Percentiles rank a stretch among this genome's conserved stretches.
Conservation (phyloP, 2,113 vertebrate genomes). For the Cisticola juncidis region DNA sequence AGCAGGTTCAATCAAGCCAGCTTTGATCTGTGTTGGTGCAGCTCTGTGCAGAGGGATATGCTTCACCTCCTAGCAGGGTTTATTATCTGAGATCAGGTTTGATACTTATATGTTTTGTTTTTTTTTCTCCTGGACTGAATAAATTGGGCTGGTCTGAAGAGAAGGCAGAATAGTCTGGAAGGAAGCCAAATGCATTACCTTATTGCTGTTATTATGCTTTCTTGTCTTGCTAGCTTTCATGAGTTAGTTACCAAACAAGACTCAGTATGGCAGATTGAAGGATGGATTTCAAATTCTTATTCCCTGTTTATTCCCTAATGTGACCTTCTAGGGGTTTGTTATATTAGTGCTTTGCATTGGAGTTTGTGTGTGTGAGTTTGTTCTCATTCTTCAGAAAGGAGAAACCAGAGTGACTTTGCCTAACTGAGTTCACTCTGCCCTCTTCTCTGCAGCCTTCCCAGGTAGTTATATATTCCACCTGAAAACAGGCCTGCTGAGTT, state of each 20-base stretch:
- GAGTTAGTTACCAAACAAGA: neutral
- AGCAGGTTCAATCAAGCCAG: neutral
- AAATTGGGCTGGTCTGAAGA: neutral
- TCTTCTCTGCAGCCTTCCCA: neutral
- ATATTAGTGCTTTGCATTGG: neutral
- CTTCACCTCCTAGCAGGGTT: conserved; percentile 21
- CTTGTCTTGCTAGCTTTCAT: neutral
- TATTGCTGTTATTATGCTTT: neutral
- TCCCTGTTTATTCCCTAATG: neutral
- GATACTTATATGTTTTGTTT: neutral
- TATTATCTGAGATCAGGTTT: conserved; percentile 4
- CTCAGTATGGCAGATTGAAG: neutral
- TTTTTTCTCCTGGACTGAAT: neutral
- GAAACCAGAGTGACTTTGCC: neutral
- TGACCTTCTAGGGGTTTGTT: neutral
- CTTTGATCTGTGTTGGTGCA: conserved; percentile 4
- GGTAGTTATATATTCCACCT: neutral
- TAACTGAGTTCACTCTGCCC: neutral
- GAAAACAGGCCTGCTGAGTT: neutral
- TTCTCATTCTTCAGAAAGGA: neutral
- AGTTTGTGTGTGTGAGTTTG: neutral
- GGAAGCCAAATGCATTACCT: neutral
- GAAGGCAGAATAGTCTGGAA: neutral
- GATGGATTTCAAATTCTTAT: neutral
- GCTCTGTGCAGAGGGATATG: neutral